Evolutionary conservation across 1,140 invertebrate genomes (phyloP).

Genomic region (Eufriesea mexicana): DNA sequence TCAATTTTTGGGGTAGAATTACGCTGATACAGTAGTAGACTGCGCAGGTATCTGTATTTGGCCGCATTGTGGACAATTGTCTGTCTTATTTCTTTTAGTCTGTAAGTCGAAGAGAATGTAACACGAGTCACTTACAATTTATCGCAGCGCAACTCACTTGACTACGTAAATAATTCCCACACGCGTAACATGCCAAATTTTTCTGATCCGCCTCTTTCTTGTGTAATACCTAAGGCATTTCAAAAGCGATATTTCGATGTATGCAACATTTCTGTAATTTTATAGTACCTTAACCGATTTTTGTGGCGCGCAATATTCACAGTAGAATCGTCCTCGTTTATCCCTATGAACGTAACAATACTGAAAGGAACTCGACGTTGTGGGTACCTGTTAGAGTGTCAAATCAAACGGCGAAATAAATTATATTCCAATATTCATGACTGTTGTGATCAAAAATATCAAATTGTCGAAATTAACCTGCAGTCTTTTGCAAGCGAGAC

Average conservation of each 20-base stretch:
- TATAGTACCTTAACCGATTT: constrained; percentile 14
- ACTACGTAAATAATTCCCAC: neutral
- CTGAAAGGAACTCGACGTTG: neutral
- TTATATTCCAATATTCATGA: neutral
- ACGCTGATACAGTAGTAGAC: neutral
- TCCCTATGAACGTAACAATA: constrained; percentile 32
- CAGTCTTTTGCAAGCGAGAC: neutral
- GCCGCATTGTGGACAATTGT: constrained; percentile 35
- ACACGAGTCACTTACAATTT: neutral
- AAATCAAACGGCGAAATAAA: neutral
- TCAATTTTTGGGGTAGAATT: neutral
- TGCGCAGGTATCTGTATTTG: neutral
- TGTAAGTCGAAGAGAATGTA: constrained; percentile 9
- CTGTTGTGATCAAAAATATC: neutral
- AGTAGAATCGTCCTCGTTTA: constrained; percentile 45
- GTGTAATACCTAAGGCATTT: neutral
- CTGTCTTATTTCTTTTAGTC: neutral
- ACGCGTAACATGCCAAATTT: neutral
- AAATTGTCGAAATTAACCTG: constrained; percentile 22
- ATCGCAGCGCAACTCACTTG: neutral
- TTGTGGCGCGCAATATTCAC: constrained; percentile 41
- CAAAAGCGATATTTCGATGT: neutral
- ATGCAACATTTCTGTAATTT: neutral
- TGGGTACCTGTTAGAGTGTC: neutral
- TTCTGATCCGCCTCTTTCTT: neutral